These are phyloP conservation scores for Troglohyphantes excavatus DNA, from an alignment of 2,888 invertebrate species.

Conservation along the genomic window DNA sequence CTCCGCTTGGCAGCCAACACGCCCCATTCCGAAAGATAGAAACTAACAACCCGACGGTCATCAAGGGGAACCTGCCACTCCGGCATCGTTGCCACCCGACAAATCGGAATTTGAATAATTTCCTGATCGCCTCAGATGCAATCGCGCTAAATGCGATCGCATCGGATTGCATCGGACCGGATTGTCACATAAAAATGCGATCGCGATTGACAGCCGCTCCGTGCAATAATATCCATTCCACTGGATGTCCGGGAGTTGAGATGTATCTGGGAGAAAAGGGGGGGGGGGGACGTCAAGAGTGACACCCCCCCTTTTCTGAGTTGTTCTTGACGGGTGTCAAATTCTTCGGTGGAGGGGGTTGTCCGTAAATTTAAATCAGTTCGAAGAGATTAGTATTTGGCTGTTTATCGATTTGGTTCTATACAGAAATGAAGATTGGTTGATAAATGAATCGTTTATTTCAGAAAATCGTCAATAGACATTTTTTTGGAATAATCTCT, in stretches of 20 bases:
- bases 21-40: no score
- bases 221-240: neutral
- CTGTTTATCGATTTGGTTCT: no score
- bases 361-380: neutral
- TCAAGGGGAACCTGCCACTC: neutral
- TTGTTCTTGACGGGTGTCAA: neutral
- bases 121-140: neutral
- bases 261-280: neutral
- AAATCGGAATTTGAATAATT: slow-evolving; percentile 5
- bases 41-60: no score
- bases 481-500: no score
- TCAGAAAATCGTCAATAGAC: no score
- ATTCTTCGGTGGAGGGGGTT: neutral
- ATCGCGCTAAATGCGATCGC: slow-evolving; percentile 1
- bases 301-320: neutral
- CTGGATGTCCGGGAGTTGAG: neutral
- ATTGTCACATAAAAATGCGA: neutral
- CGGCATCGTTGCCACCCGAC: neutral
- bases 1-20: no score
- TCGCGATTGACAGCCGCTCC: neutral
- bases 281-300: neutral
- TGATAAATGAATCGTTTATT: no score
- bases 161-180: neutral
- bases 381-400: neutral
- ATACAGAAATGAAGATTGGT: no score